A percentile compares a stretch with the other conserved stretches of the same genome.
These are phyloP conservation scores for Heteromyza rotundicornis DNA, from an alignment of 2,888 invertebrate genomes.

Conservation along the genomic window DNA sequence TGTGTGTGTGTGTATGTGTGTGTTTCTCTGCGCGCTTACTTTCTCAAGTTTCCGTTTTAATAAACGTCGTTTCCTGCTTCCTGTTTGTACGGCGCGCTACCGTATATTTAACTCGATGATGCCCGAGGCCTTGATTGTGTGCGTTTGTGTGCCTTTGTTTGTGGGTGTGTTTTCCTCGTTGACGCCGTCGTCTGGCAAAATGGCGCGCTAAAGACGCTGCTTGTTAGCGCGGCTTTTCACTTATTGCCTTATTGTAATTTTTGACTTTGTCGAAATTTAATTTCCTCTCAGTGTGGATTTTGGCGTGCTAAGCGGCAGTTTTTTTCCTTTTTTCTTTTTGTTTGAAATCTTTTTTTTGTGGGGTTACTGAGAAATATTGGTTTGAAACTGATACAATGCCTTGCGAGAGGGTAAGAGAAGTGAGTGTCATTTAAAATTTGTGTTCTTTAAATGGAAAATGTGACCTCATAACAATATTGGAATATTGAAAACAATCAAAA, in stretches of 20 bases:
- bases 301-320: slow-evolving; percentile 13
- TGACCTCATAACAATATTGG: neutral
- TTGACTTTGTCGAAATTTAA: slow-evolving; percentile 57
- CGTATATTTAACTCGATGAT: slow-evolving; percentile 1
- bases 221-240: slow-evolving; percentile 39
- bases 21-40: neutral
- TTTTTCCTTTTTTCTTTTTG: too few relatives aligned
- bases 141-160: neutral
- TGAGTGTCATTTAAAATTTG: neutral
- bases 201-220: neutral
- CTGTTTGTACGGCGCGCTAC: slow-evolving; percentile 36
- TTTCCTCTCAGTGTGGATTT: slow-evolving; percentile 45
- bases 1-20: slow-evolving; percentile 12
- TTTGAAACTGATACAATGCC: neutral
- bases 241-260: slow-evolving; percentile 53
- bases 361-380: slow-evolving; percentile 2
- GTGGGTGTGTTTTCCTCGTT: slow-evolving; percentile 1
- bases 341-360: slow-evolving; percentile 21
- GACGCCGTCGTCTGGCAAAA: slow-evolving; percentile 14
- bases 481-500: too few relatives aligned
- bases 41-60: slow-evolving; percentile 55
- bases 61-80: slow-evolving; percentile 55
- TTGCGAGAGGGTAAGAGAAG: neutral
- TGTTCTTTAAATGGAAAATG: neutral
- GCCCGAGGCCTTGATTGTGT: neutral